phyloP scores from a whole-genome alignment of 2,888 invertebrate species.

The Drosophila eohydei region DNA sequence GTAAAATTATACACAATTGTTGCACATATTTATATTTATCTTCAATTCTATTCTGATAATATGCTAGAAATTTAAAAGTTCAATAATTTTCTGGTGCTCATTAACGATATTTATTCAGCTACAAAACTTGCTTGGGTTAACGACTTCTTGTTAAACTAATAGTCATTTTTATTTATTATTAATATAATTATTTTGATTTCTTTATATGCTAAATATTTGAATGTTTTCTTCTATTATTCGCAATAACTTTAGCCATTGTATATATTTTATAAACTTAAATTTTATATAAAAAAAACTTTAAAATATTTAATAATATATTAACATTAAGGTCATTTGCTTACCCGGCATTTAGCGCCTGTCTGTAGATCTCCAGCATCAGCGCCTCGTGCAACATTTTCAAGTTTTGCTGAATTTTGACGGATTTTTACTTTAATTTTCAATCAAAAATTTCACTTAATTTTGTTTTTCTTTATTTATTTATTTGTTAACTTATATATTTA shows the following conservation, averaged over 20 bases:
- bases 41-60: neutral
- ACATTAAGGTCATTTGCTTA: conserved; percentile 59
- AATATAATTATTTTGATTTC: neutral
- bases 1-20: neutral
- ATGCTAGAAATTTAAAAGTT: neutral
- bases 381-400: conserved; percentile 84
- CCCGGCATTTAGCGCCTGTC: conserved; percentile 84
- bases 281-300: neutral
- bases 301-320: neutral
- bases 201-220: neutral
- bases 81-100: neutral
- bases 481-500: conserved; percentile 46
- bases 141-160: neutral
- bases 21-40: neutral
- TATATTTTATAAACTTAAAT: too few relatives aligned
- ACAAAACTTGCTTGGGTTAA: neutral
- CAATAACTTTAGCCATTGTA: too few relatives aligned
- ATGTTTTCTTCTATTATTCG: neutral
- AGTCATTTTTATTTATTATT: neutral
- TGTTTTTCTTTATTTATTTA: conserved; percentile 11
- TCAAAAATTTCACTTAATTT: neutral
- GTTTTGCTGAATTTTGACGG: conserved; percentile 80
- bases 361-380: conserved; percentile 84
- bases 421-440: neutral
- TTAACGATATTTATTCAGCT: neutral